Conservation (phyloP, 2,888 invertebrate genomes). For the Drosophila leonis region DNA sequence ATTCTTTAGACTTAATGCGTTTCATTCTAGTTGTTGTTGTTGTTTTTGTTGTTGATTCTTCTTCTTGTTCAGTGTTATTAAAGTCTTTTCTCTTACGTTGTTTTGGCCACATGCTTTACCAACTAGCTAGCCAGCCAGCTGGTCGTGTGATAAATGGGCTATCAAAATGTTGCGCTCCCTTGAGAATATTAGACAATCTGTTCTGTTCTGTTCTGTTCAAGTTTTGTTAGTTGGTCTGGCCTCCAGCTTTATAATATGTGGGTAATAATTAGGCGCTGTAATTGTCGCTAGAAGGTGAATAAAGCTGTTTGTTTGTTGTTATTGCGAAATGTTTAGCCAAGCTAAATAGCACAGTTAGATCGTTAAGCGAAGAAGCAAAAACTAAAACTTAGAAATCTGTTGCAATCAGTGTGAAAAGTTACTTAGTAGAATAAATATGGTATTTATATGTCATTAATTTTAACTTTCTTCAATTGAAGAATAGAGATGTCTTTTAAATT, state of each 20-base stretch:
- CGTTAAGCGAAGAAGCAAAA: constrained; percentile 7
- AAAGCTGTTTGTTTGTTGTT: constrained; percentile 10
- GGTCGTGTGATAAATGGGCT: constrained; percentile 64
- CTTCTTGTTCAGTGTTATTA: constrained; percentile 14
- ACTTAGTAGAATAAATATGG: not conserved
- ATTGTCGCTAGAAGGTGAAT: constrained; percentile 38
- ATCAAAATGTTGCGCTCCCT: constrained; percentile 57
- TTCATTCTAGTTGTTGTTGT: constrained; percentile 18
- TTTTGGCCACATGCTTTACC: constrained; percentile 45
- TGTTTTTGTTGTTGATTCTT: constrained; percentile 8
- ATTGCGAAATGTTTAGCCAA: constrained; percentile 23
- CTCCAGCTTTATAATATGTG: constrained; percentile 6
- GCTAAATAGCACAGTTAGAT: constrained; percentile 41
- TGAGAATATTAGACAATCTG: constrained; percentile 43
- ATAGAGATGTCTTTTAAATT: not conserved
- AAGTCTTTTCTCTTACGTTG: constrained; percentile 8
- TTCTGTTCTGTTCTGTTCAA: constrained; percentile 24
- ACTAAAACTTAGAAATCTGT: not conserved
- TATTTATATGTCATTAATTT: not conserved
- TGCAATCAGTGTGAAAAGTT: constrained; percentile 2
- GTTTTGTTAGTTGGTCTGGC: constrained; percentile 27
- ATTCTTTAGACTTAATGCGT: constrained; percentile 63
- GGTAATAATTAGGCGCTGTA: constrained; percentile 42
- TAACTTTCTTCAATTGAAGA: not conserved
- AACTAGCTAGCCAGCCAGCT: constrained; percentile 13